phyloP scores from a whole-genome alignment of 2,797 vertebrate species.

The Okamejei kenojei region DNA sequence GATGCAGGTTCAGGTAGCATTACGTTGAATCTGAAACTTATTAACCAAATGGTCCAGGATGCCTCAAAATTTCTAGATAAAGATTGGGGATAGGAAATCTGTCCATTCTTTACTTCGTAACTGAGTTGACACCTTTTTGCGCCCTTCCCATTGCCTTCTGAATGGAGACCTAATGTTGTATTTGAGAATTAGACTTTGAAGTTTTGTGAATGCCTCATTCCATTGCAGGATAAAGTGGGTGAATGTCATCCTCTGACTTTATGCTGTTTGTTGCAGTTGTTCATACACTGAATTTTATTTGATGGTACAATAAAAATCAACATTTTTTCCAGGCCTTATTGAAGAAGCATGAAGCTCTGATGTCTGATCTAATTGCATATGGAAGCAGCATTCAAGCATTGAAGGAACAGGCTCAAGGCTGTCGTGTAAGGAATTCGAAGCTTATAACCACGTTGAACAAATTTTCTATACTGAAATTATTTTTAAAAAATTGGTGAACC shows the following conservation, averaged over 20 bases:
- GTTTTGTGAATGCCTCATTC: background rate
- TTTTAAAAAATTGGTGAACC: no score
- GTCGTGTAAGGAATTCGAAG: conserved; percentile 72
- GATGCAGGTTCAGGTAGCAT: background rate
- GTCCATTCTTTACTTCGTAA: background rate
- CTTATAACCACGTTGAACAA: background rate
- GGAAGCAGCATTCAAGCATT: conserved; percentile 90
- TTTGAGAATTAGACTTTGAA: background rate
- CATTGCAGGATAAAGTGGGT: background rate
- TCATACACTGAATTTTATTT: background rate
- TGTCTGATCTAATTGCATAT: conserved; percentile 93
- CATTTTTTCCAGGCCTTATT: conserved; percentile 77
- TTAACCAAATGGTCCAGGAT: background rate
- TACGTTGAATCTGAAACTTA: background rate
- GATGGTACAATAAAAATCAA: background rate
- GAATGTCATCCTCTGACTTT: no score
- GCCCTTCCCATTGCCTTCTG: background rate
- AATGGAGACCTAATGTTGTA: background rate
- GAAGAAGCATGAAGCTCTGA: conserved; percentile 96
- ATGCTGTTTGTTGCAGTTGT: background rate
- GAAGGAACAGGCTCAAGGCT: conserved; percentile 87
- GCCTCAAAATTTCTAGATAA: background rate
- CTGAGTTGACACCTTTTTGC: background rate
- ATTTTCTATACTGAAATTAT: background rate
- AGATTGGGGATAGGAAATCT: background rate